Evolutionary conservation across 1,140 invertebrate species (phyloP), one percentile per base, ranked within the genome.

Genomic region (Conus betulinus): DNA sequence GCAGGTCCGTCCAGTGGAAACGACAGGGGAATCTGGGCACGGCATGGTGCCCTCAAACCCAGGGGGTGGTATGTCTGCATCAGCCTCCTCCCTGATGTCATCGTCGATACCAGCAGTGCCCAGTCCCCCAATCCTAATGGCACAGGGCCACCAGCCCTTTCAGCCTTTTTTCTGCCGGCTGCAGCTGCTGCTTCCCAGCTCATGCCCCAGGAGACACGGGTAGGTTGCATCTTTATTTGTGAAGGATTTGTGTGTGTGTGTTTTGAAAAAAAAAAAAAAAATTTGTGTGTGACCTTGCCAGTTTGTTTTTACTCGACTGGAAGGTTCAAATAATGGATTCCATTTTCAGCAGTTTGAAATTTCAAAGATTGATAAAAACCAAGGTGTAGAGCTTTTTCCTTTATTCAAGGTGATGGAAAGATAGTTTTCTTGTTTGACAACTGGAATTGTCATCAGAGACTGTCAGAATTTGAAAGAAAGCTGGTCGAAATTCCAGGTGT

Each of bases 1-100:
- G 93, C 97, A 97, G 94, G 78, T 94, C 27, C 94, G 93, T 67
- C 91, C 85, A 5, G 85, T 57, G 95, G 60, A 95, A 95, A 76
- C 95, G 95, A 95, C 83, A 71, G 57, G 85, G 84, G 86, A 96
- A 95, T 27, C 92, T 96, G 95, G 93, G 15, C 95, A 94, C 57
- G 95, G 95, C 53, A 95, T 95, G 96, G 93, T 13, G 10, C 51
- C 8, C 23, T 83, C 81, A 7, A 55, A 51, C 52, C 81, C 52
- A 6, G 57, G 55, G 6, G 55, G 51, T 15, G 17, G 76, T 25
- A 81, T 81, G 67, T 74, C 88, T 84, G 60, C 76, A 25, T 60
- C 57, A 11, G 74, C 87, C 85, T 90, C 85, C 79, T 91, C 85
- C 63, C 74, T 94, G 96, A 96, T 96, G 96, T 96, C 93, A 91